phyloP scores from a whole-genome alignment of 2,797 vertebrate species.

The Poeciliopsis paucimaculata region DNA sequence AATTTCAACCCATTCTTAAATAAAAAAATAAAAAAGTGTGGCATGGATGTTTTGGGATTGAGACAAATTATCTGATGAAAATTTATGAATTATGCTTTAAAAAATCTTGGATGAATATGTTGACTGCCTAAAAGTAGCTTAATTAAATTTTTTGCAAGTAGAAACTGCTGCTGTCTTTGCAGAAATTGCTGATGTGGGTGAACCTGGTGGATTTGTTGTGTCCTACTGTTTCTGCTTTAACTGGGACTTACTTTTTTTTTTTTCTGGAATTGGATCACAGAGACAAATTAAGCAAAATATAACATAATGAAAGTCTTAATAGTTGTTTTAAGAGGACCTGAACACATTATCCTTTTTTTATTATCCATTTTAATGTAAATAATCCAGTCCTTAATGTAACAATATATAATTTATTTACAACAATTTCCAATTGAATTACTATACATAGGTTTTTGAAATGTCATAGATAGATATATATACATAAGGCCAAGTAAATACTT shows the following conservation, averaged over 20 bases:
- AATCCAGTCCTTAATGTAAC: slow-evolving; percentile 80
- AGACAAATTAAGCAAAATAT: not conserved
- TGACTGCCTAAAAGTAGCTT: not conserved
- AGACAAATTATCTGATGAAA: not conserved
- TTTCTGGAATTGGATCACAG: not conserved
- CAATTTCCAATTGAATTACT: slow-evolving; percentile 98
- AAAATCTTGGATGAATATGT: not conserved
- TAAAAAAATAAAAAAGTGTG: not conserved
- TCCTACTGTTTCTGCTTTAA: not conserved
- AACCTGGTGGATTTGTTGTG: not conserved
- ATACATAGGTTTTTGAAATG: slow-evolving; percentile 90
- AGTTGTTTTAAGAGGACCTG: not conserved
- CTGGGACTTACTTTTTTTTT: not conserved
- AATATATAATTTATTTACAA: slow-evolving; percentile 99
- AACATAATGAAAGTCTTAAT: not conserved
- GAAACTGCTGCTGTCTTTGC: not conserved
- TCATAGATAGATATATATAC: slow-evolving; percentile 88
- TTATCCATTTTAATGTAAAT: slow-evolving; percentile 41
- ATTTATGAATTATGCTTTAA: not conserved
- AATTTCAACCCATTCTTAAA: not conserved
- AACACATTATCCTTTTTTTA: not conserved
- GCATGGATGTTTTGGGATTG: not conserved
- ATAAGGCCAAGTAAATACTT: slow-evolving; percentile 93
- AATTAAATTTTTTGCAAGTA: not conserved
- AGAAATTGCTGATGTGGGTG: not conserved